Conservation (phyloP, 2,797 vertebrate genomes). For the Hapalemur alaotrensis region DNA sequence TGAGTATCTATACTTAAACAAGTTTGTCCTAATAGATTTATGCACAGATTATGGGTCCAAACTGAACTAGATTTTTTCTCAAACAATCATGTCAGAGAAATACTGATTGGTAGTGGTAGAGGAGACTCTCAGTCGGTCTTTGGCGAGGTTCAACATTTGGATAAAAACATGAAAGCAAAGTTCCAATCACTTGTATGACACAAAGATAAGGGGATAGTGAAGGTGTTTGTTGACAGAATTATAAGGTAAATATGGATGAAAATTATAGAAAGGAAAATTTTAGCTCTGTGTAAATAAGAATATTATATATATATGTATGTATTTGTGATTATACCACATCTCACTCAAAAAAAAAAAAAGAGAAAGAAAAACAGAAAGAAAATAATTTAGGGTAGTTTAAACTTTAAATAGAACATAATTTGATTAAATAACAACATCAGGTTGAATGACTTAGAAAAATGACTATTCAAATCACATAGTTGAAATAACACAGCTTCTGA, state of each 20-base stretch:
- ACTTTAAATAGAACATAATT: background rate
- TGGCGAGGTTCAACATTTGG: background rate
- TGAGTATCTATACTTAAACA: background rate
- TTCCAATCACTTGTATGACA: background rate
- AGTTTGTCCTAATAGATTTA: background rate
- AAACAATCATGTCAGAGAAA: background rate
- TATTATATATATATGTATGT: background rate
- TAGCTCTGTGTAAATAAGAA: background rate
- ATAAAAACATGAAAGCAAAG: background rate
- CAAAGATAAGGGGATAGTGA: background rate
- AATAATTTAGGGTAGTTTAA: background rate
- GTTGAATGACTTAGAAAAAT: background rate
- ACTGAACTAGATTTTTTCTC: background rate
- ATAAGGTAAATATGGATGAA: background rate
- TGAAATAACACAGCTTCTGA: background rate
- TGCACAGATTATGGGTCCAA: background rate
- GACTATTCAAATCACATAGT: background rate
- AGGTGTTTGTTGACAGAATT: background rate
- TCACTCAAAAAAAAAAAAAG: background rate
- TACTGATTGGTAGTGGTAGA: background rate
- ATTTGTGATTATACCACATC: background rate
- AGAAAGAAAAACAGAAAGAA: background rate
- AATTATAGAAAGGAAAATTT: background rate
- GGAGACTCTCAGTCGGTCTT: background rate
- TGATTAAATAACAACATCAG: background rate